phyloP scores from a whole-genome alignment of 2,113 vertebrate species.

The Arenaria interpres region DNA sequence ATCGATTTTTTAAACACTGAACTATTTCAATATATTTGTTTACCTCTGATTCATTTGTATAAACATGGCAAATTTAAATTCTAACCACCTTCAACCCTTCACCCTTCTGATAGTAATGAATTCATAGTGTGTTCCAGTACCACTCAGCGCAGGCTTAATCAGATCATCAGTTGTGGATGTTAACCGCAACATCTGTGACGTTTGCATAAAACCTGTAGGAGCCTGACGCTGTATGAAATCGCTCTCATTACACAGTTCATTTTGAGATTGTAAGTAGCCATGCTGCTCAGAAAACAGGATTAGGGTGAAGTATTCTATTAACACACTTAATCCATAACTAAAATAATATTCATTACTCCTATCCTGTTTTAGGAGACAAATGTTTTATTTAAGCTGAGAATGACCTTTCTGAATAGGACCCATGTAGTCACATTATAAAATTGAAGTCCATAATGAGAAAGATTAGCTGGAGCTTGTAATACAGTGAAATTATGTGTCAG shows the following conservation, averaged over 20 bases:
- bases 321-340: not conserved
- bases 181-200: not conserved
- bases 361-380: not conserved
- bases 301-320: conserved; percentile 22
- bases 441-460: not conserved
- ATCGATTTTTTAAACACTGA: not conserved
- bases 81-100: not conserved
- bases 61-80: not conserved
- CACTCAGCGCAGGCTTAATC: not conserved
- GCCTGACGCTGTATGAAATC: not conserved
- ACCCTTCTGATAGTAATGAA: conserved; percentile 4
- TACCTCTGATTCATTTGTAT: not conserved
- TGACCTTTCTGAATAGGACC: not conserved
- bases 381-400: not conserved
- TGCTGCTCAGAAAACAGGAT: conserved; percentile 8
- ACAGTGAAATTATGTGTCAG: not conserved
- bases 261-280: not conserved
- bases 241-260: not conserved
- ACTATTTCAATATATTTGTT: not conserved
- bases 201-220: not conserved
- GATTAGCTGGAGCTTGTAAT: not conserved
- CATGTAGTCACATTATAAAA: not conserved
- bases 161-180: not conserved
- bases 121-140: not conserved
- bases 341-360: conserved; percentile 8